Evolutionary conservation across 2,113 vertebrate genomes (phyloP), one percentile per base, ranked within the genome.

Genomic region (Burhinus bistriatus): DNA sequence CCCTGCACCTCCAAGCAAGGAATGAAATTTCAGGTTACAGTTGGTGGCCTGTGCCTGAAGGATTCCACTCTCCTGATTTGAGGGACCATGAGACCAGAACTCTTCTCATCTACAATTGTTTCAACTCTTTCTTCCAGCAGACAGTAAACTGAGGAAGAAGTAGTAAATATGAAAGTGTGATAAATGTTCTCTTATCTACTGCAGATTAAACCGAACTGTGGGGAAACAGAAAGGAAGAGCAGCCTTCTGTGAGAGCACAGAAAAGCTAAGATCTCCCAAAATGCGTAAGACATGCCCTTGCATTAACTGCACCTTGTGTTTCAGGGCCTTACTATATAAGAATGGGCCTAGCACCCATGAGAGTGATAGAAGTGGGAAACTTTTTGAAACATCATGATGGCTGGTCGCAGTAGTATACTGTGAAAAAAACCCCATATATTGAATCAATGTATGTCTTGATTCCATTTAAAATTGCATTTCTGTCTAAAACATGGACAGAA

Each of bases 11-110:
- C 83, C 89, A 88, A 95, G 70, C n/a, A 88, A 85, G 83, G 70
- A 92, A 90, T 68, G 73, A 65, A 87, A 84, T 87, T 92, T 95
- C 83, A 88, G 76, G 70, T 75, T 94, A 85, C n/a, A 66, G 36
- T 44, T 87, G 29, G 61, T 90, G 47, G 52, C 9, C 29, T 58
- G 19, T 49, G 55, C 79, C 85, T 78, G 70, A 89, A 87, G 70
- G 87, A 92, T 92, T 93, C 82, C 73, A 68, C 47, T 90, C 40
- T 88, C 79, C 76, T 76, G 66, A 80, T 76, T 71, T 77, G 71
- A 65, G 71, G 40, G 44, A 90, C 54, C 42, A 14, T 5, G 26
- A 89, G 71, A 76, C n/a, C 40, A 68, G 71, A 94, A 90, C 44
- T 82, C 69, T 91, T 59, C 49, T 78, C 25, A 72, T 76, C 47